Percentiles rank a stretch among this genome's conserved stretches.
These are phyloP conservation scores for Phthorimaea operculella DNA, from an alignment of 1,140 invertebrate genomes.

Conservation along the genomic window DNA sequence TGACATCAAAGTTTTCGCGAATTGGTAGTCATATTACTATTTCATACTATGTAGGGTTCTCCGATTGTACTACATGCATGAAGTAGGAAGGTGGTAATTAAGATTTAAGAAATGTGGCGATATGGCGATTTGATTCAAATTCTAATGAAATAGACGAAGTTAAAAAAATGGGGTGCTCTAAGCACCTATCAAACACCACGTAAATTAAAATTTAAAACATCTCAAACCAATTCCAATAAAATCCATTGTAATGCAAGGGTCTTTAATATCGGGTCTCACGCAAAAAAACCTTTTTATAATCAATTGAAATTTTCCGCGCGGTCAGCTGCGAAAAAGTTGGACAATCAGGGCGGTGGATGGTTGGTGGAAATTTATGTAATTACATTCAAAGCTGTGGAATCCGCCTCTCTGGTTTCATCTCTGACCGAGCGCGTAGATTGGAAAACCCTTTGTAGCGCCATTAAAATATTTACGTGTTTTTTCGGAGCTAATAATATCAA, in stretches of 20 bases:
- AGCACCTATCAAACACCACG: background rate
- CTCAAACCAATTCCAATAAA: background rate
- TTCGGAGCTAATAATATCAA: too few species aligned
- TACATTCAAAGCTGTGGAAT: constrained; percentile 11
- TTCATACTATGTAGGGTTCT: too few species aligned
- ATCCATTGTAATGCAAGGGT: background rate
- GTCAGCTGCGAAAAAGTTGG: constrained; percentile 12
- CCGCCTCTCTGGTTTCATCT: constrained; percentile 6
- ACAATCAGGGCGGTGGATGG: constrained; percentile 5
- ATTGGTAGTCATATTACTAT: too few species aligned
- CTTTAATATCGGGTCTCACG: constrained; percentile 5
- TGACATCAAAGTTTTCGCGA: too few species aligned
- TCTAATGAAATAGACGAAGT: too few species aligned
- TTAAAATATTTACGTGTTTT: too few species aligned
- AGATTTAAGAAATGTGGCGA: too few species aligned
- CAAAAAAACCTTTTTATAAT: constrained; percentile 15
- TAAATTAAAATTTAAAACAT: background rate
- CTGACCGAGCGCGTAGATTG: constrained; percentile 2
- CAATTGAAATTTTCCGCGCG: constrained; percentile 13
- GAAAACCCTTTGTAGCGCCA: background rate
- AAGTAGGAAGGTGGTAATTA: too few species aligned
- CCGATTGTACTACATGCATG: too few species aligned
- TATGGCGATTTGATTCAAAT: too few species aligned
- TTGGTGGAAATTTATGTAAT: constrained; percentile 10
- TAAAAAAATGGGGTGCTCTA: background rate